phyloP scores from a whole-genome alignment of 2,113 vertebrate genomes.

The Oophaga pumilio region DNA sequence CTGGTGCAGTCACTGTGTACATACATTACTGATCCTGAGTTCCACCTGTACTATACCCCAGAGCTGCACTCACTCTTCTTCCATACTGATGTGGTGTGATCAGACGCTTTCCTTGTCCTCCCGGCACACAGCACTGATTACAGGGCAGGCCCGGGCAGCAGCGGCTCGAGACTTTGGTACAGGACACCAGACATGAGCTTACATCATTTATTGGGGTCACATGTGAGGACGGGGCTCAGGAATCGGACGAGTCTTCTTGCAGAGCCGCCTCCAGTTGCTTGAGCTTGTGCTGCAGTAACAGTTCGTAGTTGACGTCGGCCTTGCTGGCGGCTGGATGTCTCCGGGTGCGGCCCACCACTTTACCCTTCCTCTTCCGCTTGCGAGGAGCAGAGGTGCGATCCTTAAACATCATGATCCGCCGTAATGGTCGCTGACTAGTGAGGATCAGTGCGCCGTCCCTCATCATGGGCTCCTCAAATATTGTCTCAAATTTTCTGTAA shows the following conservation, averaged over 20 bases:
- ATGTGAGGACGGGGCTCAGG: neutral
- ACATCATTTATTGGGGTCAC: neutral
- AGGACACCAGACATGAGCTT: too few relatives aligned
- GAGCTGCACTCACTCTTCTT: too few relatives aligned
- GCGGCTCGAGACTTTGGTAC: too few relatives aligned
- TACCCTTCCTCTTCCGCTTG: constrained; percentile 72
- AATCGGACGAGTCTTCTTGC: neutral
- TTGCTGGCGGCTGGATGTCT: constrained; percentile 65
- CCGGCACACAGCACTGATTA: too few relatives aligned
- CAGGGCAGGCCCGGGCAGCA: too few relatives aligned
- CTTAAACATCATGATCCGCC: constrained; percentile 79
- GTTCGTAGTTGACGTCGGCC: constrained; percentile 60
- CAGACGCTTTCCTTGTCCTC: too few relatives aligned
- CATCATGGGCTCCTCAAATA: constrained; percentile 82
- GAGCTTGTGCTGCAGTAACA: constrained; percentile 51
- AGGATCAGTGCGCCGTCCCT: constrained; percentile 78
- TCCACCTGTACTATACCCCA: too few relatives aligned
- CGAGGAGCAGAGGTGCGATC: constrained; percentile 76
- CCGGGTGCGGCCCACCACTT: constrained; percentile 61
- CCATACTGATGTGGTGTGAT: too few relatives aligned
- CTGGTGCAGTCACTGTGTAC: too few relatives aligned
- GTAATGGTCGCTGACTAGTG: constrained; percentile 79
- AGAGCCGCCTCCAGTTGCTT: constrained; percentile 35
- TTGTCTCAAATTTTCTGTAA: constrained; percentile 82
- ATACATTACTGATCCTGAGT: too few relatives aligned